These are phyloP conservation scores for Allacma fusca DNA, from an alignment of 2,888 invertebrate species.

Conservation along the genomic window DNA sequence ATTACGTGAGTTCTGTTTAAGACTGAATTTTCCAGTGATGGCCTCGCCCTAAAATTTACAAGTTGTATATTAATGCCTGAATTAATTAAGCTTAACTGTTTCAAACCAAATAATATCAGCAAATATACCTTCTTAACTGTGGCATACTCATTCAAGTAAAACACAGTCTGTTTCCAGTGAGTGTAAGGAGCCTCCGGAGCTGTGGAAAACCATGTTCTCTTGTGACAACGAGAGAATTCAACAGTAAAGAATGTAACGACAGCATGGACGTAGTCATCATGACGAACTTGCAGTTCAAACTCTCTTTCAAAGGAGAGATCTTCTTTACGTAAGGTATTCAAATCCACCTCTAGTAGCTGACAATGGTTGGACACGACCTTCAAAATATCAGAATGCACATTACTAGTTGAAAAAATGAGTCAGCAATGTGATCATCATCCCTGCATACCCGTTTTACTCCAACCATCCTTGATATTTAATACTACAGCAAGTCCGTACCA, in stretches of 20 bases:
- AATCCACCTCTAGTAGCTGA: slow-evolving; percentile 95
- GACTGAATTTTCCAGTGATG: slow-evolving; percentile 87
- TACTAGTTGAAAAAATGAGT: too few relatives aligned
- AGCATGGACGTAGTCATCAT: slow-evolving; percentile 97
- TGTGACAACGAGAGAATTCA: slow-evolving; percentile 99
- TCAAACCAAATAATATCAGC: too few relatives aligned
- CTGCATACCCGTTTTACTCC: too few relatives aligned
- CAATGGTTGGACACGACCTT: slow-evolving; percentile 93
- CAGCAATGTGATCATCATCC: too few relatives aligned
- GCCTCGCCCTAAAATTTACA: slow-evolving; percentile 84
- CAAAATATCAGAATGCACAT: slow-evolving; percentile 55
- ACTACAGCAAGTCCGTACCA: too few relatives aligned
- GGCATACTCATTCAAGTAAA: slow-evolving; percentile 96
- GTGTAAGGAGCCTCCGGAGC: slow-evolving; percentile 98
- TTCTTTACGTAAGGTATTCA: slow-evolving; percentile 95
- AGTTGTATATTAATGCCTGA: too few relatives aligned
- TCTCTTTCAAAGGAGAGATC: slow-evolving; percentile 92
- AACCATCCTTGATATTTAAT: too few relatives aligned
- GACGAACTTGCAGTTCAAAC: slow-evolving; percentile 77
- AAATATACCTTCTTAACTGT: slow-evolving; percentile 81
- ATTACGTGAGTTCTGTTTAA: slow-evolving; percentile 96
- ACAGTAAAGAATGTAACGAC: slow-evolving; percentile 99
- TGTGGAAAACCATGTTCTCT: slow-evolving; percentile 96
- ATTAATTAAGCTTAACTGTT: too few relatives aligned
- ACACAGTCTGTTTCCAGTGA: slow-evolving; percentile 99